These are phyloP conservation scores for Hyphantria cunea DNA, from an alignment of 1,140 invertebrate species.

Conservation along the genomic window DNA sequence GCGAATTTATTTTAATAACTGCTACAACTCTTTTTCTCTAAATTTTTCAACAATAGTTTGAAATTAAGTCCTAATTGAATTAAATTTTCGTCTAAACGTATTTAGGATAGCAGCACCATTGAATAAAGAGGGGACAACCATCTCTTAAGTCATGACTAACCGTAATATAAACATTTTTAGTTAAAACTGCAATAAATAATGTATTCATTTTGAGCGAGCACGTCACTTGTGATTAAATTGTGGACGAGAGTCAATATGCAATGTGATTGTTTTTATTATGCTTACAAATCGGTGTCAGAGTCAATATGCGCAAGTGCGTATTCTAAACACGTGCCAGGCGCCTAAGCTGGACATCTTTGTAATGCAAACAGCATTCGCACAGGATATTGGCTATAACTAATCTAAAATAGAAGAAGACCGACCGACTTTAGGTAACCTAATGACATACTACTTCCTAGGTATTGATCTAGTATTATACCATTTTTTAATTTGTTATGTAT, in stretches of 20 bases:
- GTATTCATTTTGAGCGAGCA: constrained; percentile 5
- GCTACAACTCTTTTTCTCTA: too few species aligned
- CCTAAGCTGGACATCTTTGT: constrained; percentile 61
- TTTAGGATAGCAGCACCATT: too few species aligned
- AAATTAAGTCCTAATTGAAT: too few species aligned
- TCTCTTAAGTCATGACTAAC: too few species aligned
- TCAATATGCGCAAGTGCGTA: constrained; percentile 17
- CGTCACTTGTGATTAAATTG: constrained; percentile 12
- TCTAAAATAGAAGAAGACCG: constrained; percentile 55
- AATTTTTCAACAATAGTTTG: too few species aligned
- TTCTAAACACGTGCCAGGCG: constrained; percentile 51
- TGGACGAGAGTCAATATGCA: constrained; percentile 6
- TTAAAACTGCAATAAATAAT: not conserved
- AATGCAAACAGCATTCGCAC: constrained; percentile 47
- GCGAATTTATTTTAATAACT: too few species aligned
- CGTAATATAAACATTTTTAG: too few species aligned
- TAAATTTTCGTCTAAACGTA: too few species aligned
- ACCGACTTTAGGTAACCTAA: constrained; percentile 55
- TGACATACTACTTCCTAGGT: constrained; percentile 37
- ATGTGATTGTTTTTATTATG: constrained; percentile 24
- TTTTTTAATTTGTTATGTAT: too few species aligned
- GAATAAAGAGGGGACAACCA: too few species aligned
- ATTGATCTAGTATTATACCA: too few species aligned
- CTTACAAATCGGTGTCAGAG: constrained; percentile 17
- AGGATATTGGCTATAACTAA: constrained; percentile 56